A percentile compares a stretch with the other conserved stretches of the same genome.
phyloP scores from a whole-genome alignment of 1,140 invertebrate species.

The Oryzaephilus surinamensis region DNA sequence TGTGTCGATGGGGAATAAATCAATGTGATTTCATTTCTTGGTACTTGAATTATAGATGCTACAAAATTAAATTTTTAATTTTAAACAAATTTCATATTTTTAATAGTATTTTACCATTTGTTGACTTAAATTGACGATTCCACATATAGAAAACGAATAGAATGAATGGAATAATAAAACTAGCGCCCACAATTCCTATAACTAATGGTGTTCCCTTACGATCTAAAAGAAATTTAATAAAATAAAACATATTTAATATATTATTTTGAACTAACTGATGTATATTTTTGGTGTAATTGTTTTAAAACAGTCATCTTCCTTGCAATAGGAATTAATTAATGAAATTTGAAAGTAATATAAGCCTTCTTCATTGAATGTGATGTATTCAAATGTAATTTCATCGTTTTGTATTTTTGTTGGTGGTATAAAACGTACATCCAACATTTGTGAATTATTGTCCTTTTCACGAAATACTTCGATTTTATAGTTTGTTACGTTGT shows the following conservation, averaged over 20 bases:
- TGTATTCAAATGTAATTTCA: conserved; percentile 12
- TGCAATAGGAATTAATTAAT: conserved; percentile 13
- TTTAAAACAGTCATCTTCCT: conserved; percentile 18
- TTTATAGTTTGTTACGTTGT: conserved; percentile 19
- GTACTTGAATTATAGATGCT: too few relatives aligned
- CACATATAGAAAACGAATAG: conserved; percentile 20
- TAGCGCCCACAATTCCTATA: conserved; percentile 24
- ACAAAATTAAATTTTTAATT: too few relatives aligned
- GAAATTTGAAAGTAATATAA: conserved; percentile 21
- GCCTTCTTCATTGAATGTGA: conserved; percentile 22
- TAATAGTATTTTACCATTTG: neutral
- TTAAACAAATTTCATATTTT: too few relatives aligned
- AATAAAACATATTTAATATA: neutral
- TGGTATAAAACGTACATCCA: conserved; percentile 17
- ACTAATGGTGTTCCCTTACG: conserved; percentile 21
- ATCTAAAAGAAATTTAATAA: conserved; percentile 11
- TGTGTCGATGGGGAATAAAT: neutral
- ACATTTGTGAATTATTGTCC: conserved; percentile 10
- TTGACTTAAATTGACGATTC: neutral
- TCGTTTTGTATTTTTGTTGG: neutral
- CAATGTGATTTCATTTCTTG: too few relatives aligned
- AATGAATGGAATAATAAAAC: conserved; percentile 23
- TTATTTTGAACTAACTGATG: conserved; percentile 15
- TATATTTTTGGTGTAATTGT: conserved; percentile 16
- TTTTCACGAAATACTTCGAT: conserved; percentile 19